Base-by-base conservation (phyloP, 1,140 invertebrate genomes). In the Megathymus violae region DNA sequence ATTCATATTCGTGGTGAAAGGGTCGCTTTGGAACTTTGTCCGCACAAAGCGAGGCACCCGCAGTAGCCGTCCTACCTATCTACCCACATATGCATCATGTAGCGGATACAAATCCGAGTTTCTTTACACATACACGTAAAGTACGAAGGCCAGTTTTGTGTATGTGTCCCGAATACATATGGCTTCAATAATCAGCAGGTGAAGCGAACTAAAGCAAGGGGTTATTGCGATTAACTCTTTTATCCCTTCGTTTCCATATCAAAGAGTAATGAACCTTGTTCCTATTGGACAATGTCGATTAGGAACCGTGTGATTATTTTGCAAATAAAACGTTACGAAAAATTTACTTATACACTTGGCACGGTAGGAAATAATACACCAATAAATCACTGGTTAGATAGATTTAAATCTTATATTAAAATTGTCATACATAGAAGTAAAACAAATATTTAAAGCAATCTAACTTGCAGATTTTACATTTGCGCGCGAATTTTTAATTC, bases 261-360 rank as follows among this genome's bases (percentile, higher is more conserved):
- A 89, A 89, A 88, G 88, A 91, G 86, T 91, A 91, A 89, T 91
- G 88, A 91, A 91, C 88, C 86, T 91, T 89, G 83, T 88, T 89
- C 76, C 80, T 88, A 88, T 82, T 85, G 78, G 85, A 81, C 77
- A 66, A 76, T 78, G 85, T 85, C 85, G 80, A 90, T 90, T 82
- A 82, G 82, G 78, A 79, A 90, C 84, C 83, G 83, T 90, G 88
- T 88, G 88, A 90, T 85, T 69, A 78, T 85, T 80, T 80, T 52
- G 14, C 25, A 19, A 48, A 61, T 60, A 36, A 9, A 46, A 15
- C 31, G 27, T 14, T 46, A 19, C 0, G 41, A 31, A 44, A 46
- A 17, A 31, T 43, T 31, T 44, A 9, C 1, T 34, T 31, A 31
- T 22, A 3, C 19, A 22, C 19, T 22, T 22, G 19, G 19, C 27